Base-by-base conservation (phyloP, 1,140 invertebrate genomes). In the Neodiprion lecontei region DNA sequence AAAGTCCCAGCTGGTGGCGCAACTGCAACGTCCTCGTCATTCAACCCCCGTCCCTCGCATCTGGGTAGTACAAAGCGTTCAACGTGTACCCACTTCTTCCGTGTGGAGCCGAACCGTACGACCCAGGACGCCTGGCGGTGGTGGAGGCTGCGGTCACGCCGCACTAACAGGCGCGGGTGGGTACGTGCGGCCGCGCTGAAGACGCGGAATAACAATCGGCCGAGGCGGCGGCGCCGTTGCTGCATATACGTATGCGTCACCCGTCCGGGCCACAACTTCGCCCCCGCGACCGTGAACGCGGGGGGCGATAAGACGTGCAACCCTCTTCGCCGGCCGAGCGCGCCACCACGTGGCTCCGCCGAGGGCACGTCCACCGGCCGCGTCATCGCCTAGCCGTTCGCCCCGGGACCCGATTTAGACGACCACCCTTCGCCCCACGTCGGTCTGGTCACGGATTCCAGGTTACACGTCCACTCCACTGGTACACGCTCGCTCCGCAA, bases 161-260 rank as follows among this genome's bases (percentile, higher is more conserved):
- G 11, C 53, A 17, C 53, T 61, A 61, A 61, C 53, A 61, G 53
- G 53, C 53, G 53, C 53, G 53, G 53, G 53, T 14, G 53, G 53
- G 53, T 61, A 61, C 53, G 53, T 69, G 67, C 40, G 67, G 67
- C 21, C 21, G 14, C 72, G 70, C 47, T 76, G 74, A 75, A 77
- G 72, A 78, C 79, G 76, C 65, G 80, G 81, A 81, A 82, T 82
- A 82, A 82, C 81, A 82, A 82, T 81, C 75, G 78, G 76, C 70
- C 77, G 80, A 77, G 2, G 28, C 28, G 28, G 28, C 28, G 28
- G 76, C 76, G 77, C 75, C 74, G 73, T 53, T 80, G 77, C 66
- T 80, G 77, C 73, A 73, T 61, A 17, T 77, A 75, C 75, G 70
- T 80, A 71, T 77, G 74, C 70, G 73, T 47, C 67, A 21, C 67